Base-by-base conservation (phyloP, 2,888 invertebrate species). In the Acrobasis consociella region DNA sequence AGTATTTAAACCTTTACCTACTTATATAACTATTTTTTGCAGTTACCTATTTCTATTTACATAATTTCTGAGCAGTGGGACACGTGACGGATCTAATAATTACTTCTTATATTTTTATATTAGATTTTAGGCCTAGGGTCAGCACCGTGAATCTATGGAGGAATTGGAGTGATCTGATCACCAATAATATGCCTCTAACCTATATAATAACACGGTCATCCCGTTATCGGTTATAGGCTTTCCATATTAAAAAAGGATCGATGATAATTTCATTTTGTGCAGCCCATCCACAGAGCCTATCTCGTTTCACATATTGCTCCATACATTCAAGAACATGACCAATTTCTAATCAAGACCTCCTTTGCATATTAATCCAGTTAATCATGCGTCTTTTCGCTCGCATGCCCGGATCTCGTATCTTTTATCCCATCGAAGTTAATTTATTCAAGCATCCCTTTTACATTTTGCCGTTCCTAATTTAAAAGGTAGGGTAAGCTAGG, bases 1-100 rank as follows among this genome's bases (percentile, higher is more conserved):
- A 92, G 92, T 92, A 90, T 63, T 46, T n/a, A 7, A 38, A 38
- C 16, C 11, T n/a, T 7, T 15, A 37, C 10, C 9, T 37, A 55
- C 9, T 38, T 7, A 7, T 13, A 2, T 13, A 13, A 5, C 0
- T 46, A 13, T 46, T 46, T 46, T 46, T 46, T 1, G 7, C 1
- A 46, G 46, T 2, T 31, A 31, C 31, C 2, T 31, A 8, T 31
- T 31, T 2, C 31, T 7, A 31, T 31, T 31, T 2, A 31, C 31
- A 31, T 31, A 22, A 22, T 22, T 22, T 22, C 3, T 22, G 2
- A 22, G 22, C 22, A 22, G 22, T 22, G 22, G 22, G 22, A 22
- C 22, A 22, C 22, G 22, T 22, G 22, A 22, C 22, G 22, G 22
- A 1, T 22, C 22, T 2, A 22, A 22, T 22, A 22, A 22, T 22